Conservation (phyloP, 1,140 invertebrate species). For the Vanessa tameamea region DNA sequence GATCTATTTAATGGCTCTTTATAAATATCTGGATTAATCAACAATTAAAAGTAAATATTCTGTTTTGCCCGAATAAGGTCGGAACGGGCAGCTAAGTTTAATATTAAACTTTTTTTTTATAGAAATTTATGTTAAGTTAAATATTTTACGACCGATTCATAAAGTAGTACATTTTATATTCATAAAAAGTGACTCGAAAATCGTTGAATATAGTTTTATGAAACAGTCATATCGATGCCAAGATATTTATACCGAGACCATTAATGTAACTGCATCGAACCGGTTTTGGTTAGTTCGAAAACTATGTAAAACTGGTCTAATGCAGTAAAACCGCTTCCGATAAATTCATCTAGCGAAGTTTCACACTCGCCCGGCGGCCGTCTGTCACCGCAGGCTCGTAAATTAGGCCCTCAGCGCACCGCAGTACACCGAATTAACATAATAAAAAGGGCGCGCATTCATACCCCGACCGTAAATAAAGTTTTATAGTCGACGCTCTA, state of each 20-base stretch:
- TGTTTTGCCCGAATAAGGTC: too few species aligned
- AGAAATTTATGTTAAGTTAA: too few species aligned
- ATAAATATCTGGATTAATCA: too few species aligned
- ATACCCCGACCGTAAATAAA: conserved; percentile 64
- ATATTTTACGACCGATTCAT: too few species aligned
- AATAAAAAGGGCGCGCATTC: conserved; percentile 67
- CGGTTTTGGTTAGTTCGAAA: background rate
- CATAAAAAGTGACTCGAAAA: background rate
- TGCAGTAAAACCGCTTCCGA: conserved; percentile 29
- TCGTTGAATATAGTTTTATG: background rate
- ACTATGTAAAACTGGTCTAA: conserved; percentile 24
- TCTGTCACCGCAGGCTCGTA: conserved; percentile 45
- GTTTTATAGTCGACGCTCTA: conserved; percentile 67
- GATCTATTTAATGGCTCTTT: too few species aligned
- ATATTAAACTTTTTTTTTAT: too few species aligned
- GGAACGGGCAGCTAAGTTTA: too few species aligned
- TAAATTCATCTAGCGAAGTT: conserved; percentile 39
- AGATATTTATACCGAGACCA: background rate
- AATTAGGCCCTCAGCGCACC: conserved; percentile 47
- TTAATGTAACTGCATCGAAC: background rate
- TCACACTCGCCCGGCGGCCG: conserved; percentile 29
- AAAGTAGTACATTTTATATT: too few species aligned
- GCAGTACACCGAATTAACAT: conserved; percentile 58
- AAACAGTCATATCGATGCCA: background rate
- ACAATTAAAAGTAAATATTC: too few species aligned